phyloP scores from a whole-genome alignment of 64 coral and sea anemone species.

The Dendrophyllia cribrosa region DNA sequence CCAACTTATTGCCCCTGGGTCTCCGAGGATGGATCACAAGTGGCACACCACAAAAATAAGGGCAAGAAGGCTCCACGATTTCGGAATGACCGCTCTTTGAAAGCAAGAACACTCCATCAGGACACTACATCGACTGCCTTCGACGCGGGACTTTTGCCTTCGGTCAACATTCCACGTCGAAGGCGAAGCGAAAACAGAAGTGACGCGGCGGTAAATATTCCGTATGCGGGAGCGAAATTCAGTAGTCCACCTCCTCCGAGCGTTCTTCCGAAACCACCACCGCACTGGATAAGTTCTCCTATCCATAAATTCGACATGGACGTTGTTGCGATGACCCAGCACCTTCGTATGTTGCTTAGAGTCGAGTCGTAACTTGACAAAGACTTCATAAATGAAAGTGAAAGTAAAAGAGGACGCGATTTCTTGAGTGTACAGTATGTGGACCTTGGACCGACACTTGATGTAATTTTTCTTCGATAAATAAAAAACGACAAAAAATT shows the following conservation, averaged over 20 bases:
- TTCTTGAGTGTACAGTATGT: constrained; percentile 68
- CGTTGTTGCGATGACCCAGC: constrained; percentile 84
- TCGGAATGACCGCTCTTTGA: constrained; percentile 53
- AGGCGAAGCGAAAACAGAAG: constrained; percentile 29
- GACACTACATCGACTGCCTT: constrained; percentile 60
- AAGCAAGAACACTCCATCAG: constrained; percentile 36
- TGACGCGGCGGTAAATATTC: constrained; percentile 63
- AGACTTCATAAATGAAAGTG: constrained; percentile 2
- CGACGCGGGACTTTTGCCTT: constrained; percentile 16
- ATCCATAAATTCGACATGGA: constrained; percentile 58
- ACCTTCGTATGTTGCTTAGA: constrained; percentile 81
- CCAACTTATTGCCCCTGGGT: too few relatives aligned
- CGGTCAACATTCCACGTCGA: constrained; percentile 71
- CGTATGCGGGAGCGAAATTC: constrained; percentile 90
- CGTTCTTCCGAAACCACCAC: constrained; percentile 87
- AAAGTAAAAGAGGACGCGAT: constrained; percentile 27
- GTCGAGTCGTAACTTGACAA: constrained; percentile 69
- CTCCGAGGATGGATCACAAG: neutral
- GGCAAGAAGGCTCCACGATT: constrained; percentile 58
- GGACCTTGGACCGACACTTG: too few relatives aligned
- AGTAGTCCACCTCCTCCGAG: constrained; percentile 89
- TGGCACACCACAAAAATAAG: constrained; percentile 54
- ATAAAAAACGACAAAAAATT: too few relatives aligned
- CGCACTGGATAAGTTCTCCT: constrained; percentile 85
- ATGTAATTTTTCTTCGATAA: too few relatives aligned